phyloP scores from a whole-genome alignment of 2,888 invertebrate genomes.

The Tipula helvola region DNA sequence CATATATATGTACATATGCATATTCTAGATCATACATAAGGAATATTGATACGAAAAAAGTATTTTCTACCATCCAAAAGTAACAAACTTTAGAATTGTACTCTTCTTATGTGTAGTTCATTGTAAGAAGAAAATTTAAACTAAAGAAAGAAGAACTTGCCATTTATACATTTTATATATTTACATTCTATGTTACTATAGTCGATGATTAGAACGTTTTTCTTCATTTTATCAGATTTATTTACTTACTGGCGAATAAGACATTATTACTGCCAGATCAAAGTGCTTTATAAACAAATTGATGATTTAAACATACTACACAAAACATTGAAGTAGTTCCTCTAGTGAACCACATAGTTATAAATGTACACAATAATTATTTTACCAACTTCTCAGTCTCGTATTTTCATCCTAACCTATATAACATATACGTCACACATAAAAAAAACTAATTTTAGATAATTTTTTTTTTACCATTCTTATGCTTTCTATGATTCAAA shows the following conservation, averaged over 20 bases:
- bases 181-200: neutral
- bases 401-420: neutral
- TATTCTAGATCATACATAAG: neutral
- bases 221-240: neutral
- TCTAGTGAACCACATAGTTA: neutral
- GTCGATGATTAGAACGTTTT: neutral
- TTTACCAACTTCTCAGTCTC: neutral
- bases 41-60: neutral
- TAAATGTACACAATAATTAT: neutral
- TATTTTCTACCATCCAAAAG: neutral
- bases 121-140: neutral
- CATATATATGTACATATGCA: neutral
- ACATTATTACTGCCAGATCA: neutral
- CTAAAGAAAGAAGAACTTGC: neutral
- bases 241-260: neutral
- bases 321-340: neutral
- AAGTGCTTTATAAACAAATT: neutral
- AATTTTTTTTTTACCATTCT: neutral
- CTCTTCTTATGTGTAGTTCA: neutral
- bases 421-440: neutral
- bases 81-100: neutral
- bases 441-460: neutral
- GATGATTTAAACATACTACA: neutral
- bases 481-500: neutral
- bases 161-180: neutral